phyloP scores from a whole-genome alignment of 2,888 invertebrate species.

The Vesta saturnalis region DNA sequence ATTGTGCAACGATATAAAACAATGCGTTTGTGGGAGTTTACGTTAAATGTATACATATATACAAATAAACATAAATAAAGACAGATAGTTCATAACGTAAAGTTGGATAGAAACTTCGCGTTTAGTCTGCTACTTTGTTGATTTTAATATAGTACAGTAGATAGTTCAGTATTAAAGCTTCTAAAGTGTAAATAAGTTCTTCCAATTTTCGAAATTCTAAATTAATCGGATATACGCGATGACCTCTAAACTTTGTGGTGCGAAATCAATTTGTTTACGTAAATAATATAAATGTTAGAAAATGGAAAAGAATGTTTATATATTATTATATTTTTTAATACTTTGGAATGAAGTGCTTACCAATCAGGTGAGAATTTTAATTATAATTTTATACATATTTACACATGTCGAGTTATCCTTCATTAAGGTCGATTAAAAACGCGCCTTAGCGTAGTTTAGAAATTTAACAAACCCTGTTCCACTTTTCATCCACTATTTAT shows the following conservation, averaged over 20 bases:
- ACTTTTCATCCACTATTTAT: no score
- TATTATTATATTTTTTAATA: constrained; percentile 23
- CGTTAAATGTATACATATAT: not conserved
- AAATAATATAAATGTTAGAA: not conserved
- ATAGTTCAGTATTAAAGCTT: constrained; percentile 35
- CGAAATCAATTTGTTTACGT: not conserved
- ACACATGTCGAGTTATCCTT: not conserved
- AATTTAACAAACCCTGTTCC: no score
- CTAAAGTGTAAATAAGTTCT: constrained; percentile 34
- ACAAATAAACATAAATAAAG: constrained; percentile 11
- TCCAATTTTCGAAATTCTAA: not conserved
- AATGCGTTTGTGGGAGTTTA: constrained; percentile 16
- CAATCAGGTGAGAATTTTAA: constrained; percentile 26
- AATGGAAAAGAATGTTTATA: constrained; percentile 24
- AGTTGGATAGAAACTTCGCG: constrained; percentile 20
- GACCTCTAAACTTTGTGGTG: not conserved
- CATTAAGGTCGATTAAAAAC: not conserved
- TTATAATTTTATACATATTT: not conserved
- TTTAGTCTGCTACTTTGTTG: constrained; percentile 29
- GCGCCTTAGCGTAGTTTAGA: not conserved
- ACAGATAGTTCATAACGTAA: constrained; percentile 17
- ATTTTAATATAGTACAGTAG: constrained; percentile 30
- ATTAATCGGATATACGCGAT: constrained; percentile 5
- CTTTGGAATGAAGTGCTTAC: constrained; percentile 21
- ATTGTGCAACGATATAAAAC: constrained; percentile 2